These are phyloP conservation scores for Anthrax anthrax DNA, from an alignment of 2,888 invertebrate genomes.

Conservation along the genomic window DNA sequence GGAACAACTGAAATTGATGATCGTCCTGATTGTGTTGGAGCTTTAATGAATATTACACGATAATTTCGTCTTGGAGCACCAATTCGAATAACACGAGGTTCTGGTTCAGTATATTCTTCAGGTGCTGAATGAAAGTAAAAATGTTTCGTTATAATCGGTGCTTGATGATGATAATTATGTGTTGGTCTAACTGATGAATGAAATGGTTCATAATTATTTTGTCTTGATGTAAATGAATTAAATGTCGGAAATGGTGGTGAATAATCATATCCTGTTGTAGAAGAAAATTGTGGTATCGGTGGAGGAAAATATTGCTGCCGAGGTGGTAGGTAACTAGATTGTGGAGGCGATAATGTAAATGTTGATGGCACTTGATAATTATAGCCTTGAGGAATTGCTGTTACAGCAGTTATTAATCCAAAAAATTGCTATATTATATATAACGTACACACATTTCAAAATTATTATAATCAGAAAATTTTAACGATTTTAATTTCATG, in stretches of 20 bases:
- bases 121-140: constrained; percentile 32
- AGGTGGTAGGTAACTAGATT: neutral
- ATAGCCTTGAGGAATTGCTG: neutral
- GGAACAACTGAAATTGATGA: constrained; percentile 18
- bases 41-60: constrained; percentile 32
- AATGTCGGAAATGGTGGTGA: neutral
- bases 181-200: neutral
- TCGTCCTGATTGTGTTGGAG: constrained; percentile 17
- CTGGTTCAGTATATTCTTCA: constrained; percentile 17
- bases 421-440: neutral
- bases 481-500: too few species aligned
- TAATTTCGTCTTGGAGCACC: constrained; percentile 25
- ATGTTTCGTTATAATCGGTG: constrained; percentile 18
- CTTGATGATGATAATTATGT: neutral
- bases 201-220: neutral
- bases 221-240: neutral
- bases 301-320: neutral
- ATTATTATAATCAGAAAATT: too few species aligned
- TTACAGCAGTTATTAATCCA: neutral
- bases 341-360: neutral
- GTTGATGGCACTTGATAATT: neutral
- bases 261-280: neutral
- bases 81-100: neutral
- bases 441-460: too few species aligned
- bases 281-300: neutral